A percentile compares a stretch with the other conserved stretches of the same genome.
These are phyloP conservation scores for Meriones psammophilus DNA, from an alignment of 2,797 vertebrate species.

Conservation along the genomic window DNA sequence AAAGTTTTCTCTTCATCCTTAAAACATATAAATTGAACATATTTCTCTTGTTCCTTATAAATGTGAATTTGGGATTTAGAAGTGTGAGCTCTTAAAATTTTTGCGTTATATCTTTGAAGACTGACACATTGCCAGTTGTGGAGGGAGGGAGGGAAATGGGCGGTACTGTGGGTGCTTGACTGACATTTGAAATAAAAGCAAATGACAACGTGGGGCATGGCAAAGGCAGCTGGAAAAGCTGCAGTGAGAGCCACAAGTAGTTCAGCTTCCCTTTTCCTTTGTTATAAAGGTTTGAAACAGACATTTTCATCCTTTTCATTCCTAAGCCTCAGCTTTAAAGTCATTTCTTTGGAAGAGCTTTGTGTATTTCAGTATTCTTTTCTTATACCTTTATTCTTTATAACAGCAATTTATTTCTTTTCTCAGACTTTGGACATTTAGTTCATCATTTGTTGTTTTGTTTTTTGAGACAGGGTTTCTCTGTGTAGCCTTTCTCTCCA, in stretches of 20 bases:
- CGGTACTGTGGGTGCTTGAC: not conserved
- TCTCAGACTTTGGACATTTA: not conserved
- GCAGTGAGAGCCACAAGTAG: not conserved
- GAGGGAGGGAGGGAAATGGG: not conserved
- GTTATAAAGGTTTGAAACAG: not conserved
- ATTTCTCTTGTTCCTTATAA: slow-evolving; percentile 5
- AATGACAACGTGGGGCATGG: not conserved
- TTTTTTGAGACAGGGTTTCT: too few relatives aligned
- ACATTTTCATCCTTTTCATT: not conserved
- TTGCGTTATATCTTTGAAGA: slow-evolving; percentile 17
- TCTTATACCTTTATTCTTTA: slow-evolving; percentile 8
- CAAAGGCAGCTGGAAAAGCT: not conserved
- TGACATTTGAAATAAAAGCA: slow-evolving; percentile 11
- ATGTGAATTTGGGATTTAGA: not conserved
- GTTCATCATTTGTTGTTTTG: not conserved
- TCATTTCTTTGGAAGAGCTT: slow-evolving; percentile 25
- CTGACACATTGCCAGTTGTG: not conserved
- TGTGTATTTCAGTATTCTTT: not conserved
- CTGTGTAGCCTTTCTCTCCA: not conserved
- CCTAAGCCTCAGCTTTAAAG: slow-evolving; percentile 34
- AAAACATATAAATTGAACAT: not conserved
- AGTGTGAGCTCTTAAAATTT: slow-evolving; percentile 8
- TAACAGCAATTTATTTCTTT: not conserved
- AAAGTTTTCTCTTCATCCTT: slow-evolving; percentile 20
- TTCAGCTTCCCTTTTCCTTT: not conserved